phyloP scores from a whole-genome alignment of 2,797 vertebrate species.

The Cottoperca gobio region DNA sequence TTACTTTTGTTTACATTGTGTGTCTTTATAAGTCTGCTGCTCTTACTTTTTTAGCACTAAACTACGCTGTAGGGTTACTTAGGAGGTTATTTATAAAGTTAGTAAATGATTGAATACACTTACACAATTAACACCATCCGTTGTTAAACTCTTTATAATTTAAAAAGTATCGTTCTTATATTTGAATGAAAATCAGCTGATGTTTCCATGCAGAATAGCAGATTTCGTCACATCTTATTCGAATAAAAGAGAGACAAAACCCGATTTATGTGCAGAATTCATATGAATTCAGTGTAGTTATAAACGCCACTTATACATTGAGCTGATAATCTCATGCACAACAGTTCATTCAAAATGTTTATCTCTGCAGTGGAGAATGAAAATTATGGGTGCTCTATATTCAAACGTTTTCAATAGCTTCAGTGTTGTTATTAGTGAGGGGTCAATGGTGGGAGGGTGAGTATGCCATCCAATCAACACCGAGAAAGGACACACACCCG shows the following conservation, averaged over 20 bases:
- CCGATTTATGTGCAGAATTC: background rate
- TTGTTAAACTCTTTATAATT: background rate
- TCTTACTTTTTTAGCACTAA: background rate
- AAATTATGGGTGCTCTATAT: background rate
- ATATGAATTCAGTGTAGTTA: background rate
- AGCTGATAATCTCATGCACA: background rate
- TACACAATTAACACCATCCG: background rate
- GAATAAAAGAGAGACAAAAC: background rate
- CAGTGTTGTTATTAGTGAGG: conserved; percentile 62
- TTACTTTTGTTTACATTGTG: background rate
- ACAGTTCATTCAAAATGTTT: background rate
- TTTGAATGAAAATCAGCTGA: background rate
- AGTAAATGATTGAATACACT: background rate
- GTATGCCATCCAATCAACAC: conserved; percentile 73
- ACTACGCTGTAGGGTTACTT: no score
- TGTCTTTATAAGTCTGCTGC: background rate
- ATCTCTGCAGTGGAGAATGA: background rate
- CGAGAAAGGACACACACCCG: conserved; percentile 72
- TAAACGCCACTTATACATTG: no score
- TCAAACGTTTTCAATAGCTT: background rate
- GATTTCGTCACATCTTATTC: conserved; percentile 1
- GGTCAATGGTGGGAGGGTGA: conserved; percentile 60
- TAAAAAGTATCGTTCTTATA: no score
- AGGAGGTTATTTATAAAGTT: background rate
- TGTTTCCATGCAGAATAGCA: background rate